These are phyloP conservation scores for Penaeus monodon DNA, from an alignment of 2,888 invertebrate genomes.

Conservation along the genomic window DNA sequence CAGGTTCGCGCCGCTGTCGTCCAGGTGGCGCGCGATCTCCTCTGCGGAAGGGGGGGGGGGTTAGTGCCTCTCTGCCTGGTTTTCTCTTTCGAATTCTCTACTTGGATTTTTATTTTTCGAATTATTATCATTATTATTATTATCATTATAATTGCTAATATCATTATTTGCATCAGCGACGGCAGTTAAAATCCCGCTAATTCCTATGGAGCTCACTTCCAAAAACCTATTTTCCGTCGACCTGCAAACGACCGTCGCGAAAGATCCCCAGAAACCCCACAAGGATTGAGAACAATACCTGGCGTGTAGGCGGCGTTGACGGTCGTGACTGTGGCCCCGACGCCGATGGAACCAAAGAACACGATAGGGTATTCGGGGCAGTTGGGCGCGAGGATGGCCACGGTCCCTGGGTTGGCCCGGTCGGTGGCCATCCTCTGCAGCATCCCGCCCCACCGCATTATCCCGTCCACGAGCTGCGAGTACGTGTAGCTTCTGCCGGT, in stretches of 20 bases:
- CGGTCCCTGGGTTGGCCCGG: not conserved
- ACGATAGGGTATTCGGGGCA: constrained; percentile 56
- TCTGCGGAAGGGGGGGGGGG: not conserved
- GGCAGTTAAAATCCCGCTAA: no score
- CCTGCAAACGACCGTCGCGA: no score
- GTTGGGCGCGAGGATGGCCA: constrained; percentile 53
- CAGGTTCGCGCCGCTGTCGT: constrained; percentile 47
- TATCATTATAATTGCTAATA: no score
- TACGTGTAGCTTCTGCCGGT: constrained; percentile 44
- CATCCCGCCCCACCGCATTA: constrained; percentile 26
- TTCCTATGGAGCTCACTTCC: no score
- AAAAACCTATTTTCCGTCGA: no score
- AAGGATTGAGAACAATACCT: no score
- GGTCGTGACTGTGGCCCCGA: constrained; percentile 38
- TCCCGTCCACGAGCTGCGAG: constrained; percentile 19
- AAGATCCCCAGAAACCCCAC: no score
- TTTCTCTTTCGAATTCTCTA: no score
- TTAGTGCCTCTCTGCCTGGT: no score
- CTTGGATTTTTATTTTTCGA: no score
- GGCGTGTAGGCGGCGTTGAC: constrained; percentile 51
- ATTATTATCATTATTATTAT: no score
- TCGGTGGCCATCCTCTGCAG: not conserved
- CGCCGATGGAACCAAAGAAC: constrained; percentile 34
- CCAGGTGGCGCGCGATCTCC: constrained; percentile 51
- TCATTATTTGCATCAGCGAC: no score